Base-by-base conservation (phyloP, 2,888 invertebrate species). In the Orthosia cruda region DNA sequence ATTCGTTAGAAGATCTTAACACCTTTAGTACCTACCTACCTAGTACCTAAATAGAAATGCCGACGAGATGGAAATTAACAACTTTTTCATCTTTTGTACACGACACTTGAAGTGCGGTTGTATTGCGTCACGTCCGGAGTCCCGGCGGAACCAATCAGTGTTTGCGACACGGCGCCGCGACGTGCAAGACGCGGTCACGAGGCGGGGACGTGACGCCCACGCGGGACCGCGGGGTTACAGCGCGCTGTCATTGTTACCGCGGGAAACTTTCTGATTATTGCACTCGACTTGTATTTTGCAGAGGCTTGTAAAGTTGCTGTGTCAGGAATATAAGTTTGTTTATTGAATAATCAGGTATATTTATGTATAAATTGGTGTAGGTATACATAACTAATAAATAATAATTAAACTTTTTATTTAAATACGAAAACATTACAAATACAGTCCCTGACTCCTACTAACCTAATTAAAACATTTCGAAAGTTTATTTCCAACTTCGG, bases 111-210 rank as follows among this genome's bases (percentile, higher is more conserved):
- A 58, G 59, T 45, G 75, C 16, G 61, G 52, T 62, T 47, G 69
- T 77, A 71, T 80, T 54, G 71, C 63, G 62, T 75, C 83, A 85
- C 85, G 83, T 85, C 11, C 67, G 59, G 20, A 18, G 71, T 69
- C 83, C 57, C 72, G 26, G 45, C 49, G 84, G 83, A 71, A 47
- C 54, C 72, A 83, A 83, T 83, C 83, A 83, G 71, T 68, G 80
- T 26, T 57, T 45, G 71, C 68, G 79, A 49, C n/a, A n/a, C n/a
- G n/a, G n/a, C n/a, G n/a, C n/a, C 67, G 32, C 61, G 71, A n/a
- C n/a, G n/a, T n/a, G n/a, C n/a, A n/a, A n/a, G n/a, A n/a, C 67
- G 32, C 61, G 71, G 23, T 40, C 4, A 15, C 52, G 68, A 2
- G 40, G 57, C 75, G 59, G 54, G 47, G 40, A 52, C 80, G 83